Conservation (phyloP, 2,797 vertebrate genomes). For the Diplodus sargus region DNA sequence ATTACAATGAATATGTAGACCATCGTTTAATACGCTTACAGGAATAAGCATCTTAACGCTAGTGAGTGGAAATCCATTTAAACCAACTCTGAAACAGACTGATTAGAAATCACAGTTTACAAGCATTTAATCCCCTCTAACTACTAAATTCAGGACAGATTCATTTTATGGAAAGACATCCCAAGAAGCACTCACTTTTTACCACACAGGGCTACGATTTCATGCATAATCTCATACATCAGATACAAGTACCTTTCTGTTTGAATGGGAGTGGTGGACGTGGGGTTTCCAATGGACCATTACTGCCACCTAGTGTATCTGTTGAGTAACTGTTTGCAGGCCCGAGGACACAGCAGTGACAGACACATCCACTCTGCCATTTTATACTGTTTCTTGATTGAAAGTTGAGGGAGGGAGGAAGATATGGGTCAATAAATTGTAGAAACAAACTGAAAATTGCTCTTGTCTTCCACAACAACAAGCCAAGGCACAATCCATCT, state of each 20-base stretch:
- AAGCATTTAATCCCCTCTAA: slow-evolving; percentile 19
- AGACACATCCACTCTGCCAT: neutral
- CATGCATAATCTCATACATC: slow-evolving; percentile 53
- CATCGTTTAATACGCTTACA: slow-evolving; percentile 24
- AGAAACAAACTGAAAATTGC: neutral
- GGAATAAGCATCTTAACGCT: slow-evolving; percentile 19
- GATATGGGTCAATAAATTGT: neutral
- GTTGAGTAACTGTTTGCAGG: neutral
- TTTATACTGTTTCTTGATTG: slow-evolving; percentile 13
- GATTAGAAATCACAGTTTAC: slow-evolving; percentile 40
- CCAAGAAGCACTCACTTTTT: slow-evolving; percentile 26
- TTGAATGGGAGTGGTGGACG: slow-evolving; percentile 54
- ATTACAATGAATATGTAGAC: slow-evolving; percentile 23
- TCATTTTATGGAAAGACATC: slow-evolving; percentile 45
- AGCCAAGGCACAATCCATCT: neutral
- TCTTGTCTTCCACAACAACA: neutral
- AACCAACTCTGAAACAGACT: slow-evolving; percentile 30
- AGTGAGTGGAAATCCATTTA: slow-evolving; percentile 39
- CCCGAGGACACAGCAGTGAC: neutral
- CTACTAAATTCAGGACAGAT: slow-evolving; percentile 31
- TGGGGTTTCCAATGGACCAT: slow-evolving; percentile 53
- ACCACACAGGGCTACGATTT: slow-evolving; percentile 35
- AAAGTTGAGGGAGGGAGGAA: neutral
- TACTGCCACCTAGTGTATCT: slow-evolving; percentile 80
- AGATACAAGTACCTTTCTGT: slow-evolving; percentile 22